Percentiles rank a stretch among this genome's conserved stretches.
These are phyloP conservation scores for Atrina japonica DNA, from an alignment of 2,888 invertebrate genomes.

Conservation along the genomic window DNA sequence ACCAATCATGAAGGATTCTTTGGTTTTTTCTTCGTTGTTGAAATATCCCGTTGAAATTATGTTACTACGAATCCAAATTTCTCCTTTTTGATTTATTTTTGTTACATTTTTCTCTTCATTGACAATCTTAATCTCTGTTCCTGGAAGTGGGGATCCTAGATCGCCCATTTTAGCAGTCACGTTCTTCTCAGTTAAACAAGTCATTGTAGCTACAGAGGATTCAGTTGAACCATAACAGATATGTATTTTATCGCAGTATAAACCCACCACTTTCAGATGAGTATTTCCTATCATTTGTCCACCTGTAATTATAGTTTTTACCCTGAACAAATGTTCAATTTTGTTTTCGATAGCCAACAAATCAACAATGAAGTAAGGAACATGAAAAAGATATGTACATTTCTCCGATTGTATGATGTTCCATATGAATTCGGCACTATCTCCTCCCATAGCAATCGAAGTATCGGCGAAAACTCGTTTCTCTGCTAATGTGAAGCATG, in stretches of 20 bases:
- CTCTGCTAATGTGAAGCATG: neutral
- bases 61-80: conserved; percentile 10
- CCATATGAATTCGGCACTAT: conserved; percentile 10
- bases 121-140: conserved; percentile 23
- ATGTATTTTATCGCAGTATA: conserved; percentile 10
- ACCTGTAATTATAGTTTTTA: conserved; percentile 3
- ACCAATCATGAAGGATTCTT: conserved; percentile 10
- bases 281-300: conserved; percentile 26
- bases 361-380: conserved; percentile 29
- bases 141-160: conserved; percentile 16
- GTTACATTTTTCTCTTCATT: conserved; percentile 5
- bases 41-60: conserved; percentile 12
- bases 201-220: neutral
- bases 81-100: neutral
- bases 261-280: conserved; percentile 14
- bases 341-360: conserved; percentile 6
- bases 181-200: neutral
- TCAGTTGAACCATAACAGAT: conserved; percentile 27
- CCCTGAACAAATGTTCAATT: neutral
- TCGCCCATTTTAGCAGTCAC: conserved; percentile 12
- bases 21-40: conserved; percentile 6
- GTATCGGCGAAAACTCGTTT: conserved; percentile 22
- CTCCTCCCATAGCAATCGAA: neutral
- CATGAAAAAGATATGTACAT: conserved; percentile 11
- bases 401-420: conserved; percentile 20